Evolutionary conservation across 2,797 vertebrate genomes (phyloP), one percentile per base, ranked within the genome.

Genomic region (Cygnus olor): DNA sequence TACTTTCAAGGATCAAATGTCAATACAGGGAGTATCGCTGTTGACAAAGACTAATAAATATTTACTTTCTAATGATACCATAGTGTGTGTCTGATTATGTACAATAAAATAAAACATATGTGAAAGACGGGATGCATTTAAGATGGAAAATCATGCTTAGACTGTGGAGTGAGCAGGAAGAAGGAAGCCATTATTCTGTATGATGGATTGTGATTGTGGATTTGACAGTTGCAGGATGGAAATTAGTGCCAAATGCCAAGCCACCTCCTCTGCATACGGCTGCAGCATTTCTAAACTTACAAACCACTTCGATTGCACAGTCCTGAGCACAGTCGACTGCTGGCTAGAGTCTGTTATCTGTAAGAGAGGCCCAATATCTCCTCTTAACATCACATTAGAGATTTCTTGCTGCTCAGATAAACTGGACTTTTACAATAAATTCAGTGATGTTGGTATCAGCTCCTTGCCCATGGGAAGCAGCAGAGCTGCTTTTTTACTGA

Each of bases 161-260:
- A 36, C 9, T 0, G 0, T n/a, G 54, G 61, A 89, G 45, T 38
- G 86, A 91, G 64, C 53, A 91, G 90, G 90, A 93, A 90, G 88
- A 38, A 95, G 93, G 90, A 92, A 94, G 78, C 24, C 85, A 95
- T 94, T 95, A 92, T 92, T 93, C 57, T 72, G 49, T 11, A 24
- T 87, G 90, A 94, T 61, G 57, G 54, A 87, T 60, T 80, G 36
- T 58, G 64, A 91, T 51, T 83, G 81, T 87, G 86, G 61, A 93
- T 90, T 90, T 96, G 80, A 93, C 81, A 92, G 94, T 72, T 87
- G 72, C 64, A 85, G 74, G 53, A 92, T 83, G 57, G 65, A 90
- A 79, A 93, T 79, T 89, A 73, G 82, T 94, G 79, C 58, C 58
- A 89, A 92, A 89, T 89, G 81, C 72, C 94, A 94, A 95, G 86